Conservation (phyloP, 2,113 vertebrate species). For the Neolamprologus devosi region DNA sequence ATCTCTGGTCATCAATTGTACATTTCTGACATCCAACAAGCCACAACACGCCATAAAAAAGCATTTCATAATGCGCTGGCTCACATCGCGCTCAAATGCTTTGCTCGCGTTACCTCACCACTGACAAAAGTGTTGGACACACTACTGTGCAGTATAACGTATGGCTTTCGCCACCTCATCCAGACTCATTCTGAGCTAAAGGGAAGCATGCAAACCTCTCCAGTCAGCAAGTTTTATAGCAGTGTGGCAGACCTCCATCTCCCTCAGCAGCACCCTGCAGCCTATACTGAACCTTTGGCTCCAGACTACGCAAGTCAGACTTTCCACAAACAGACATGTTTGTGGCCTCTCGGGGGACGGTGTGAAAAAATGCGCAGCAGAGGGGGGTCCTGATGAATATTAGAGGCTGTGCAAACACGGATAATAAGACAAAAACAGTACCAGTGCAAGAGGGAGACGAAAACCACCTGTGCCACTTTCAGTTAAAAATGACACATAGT, state of each 20-base stretch:
- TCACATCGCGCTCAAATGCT: background rate
- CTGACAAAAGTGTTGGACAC: conserved; percentile 6
- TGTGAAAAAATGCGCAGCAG: background rate
- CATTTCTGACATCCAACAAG: conserved; percentile 12
- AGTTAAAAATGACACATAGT: background rate
- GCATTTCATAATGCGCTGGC: conserved; percentile 1
- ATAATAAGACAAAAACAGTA: background rate
- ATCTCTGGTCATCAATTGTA: background rate
- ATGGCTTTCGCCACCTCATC: conserved; percentile 13
- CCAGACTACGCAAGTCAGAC: conserved; percentile 21
- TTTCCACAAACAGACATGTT: conserved; percentile 81
- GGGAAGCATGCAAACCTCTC: conserved; percentile 18
- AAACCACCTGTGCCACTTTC: background rate
- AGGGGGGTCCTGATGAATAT: background rate
- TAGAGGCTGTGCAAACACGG: background rate
- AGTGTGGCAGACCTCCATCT: conserved; percentile 21
- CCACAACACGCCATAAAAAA: conserved; percentile 25
- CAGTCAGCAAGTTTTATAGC: conserved; percentile 52
- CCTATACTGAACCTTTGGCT: background rate
- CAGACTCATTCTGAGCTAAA: background rate
- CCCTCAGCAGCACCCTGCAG: background rate
- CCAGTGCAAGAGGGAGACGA: background rate
- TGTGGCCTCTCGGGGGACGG: conserved; percentile 56
- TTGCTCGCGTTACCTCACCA: conserved; percentile 33
- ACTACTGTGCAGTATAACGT: conserved; percentile 26